Conservation (phyloP, 2,113 vertebrate species). For the Siniperca knerii region DNA sequence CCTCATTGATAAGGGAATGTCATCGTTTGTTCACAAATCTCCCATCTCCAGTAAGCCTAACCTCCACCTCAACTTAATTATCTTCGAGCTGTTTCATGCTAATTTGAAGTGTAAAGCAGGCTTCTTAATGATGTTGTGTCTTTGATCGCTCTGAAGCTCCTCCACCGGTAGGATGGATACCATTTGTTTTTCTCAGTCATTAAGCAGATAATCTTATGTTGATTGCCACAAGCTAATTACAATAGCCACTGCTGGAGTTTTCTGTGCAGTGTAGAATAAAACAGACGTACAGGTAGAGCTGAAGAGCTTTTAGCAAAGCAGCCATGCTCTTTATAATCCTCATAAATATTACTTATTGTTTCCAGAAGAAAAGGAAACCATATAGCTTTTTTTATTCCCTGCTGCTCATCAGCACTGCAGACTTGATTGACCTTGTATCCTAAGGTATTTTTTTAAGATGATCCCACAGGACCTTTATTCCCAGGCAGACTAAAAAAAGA, state of each 20-base stretch:
- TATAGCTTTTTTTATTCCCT: constrained; percentile 39
- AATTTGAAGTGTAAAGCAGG: constrained; percentile 71
- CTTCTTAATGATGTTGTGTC: constrained; percentile 63
- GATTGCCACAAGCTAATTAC: constrained; percentile 78
- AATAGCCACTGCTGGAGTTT: constrained; percentile 59
- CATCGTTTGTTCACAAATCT: constrained; percentile 70
- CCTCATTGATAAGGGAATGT: constrained; percentile 55
- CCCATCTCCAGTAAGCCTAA: constrained; percentile 64
- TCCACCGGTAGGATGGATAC: constrained; percentile 63
- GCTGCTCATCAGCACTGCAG: constrained; percentile 16
- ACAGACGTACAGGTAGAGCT: constrained; percentile 48
- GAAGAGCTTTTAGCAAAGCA: constrained; percentile 24
- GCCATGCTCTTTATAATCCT: constrained; percentile 44
- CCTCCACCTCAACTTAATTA: constrained; percentile 76
- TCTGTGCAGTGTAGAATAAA: constrained; percentile 30
- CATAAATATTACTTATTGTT: constrained; percentile 56
- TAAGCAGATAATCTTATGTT: constrained; percentile 77
- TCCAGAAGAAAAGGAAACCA: constrained; percentile 23
- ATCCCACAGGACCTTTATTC: constrained; percentile 26
- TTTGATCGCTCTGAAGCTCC: constrained; percentile 61
- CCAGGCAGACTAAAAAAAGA: constrained; percentile 26
- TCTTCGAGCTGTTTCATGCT: constrained; percentile 63
- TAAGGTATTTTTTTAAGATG: constrained; percentile 35
- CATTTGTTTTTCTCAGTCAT: constrained; percentile 74
- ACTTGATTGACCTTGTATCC: constrained; percentile 40